Evolutionary conservation across 2,888 invertebrate genomes (phyloP), one percentile per base, ranked within the genome.

Genomic region (Dimorphilus gyrociliatus): DNA sequence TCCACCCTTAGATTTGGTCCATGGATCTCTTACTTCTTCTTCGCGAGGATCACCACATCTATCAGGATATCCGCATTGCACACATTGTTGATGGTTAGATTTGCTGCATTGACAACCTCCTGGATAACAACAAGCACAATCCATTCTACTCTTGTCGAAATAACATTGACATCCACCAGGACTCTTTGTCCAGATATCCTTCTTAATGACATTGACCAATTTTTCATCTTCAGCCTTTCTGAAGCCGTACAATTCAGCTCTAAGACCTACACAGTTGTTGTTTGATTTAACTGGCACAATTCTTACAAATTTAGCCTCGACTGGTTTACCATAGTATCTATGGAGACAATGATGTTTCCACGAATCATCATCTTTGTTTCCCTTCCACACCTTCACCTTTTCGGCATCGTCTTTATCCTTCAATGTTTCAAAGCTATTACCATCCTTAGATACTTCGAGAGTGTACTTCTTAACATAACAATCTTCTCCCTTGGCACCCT

Each of bases 41-140:
- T n/a, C n/a, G 8, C 7, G 13, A 15, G 12, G 38, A 16, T 27
- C 35, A 24, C 46, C 46, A 30, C 46, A 46, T 14, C 29, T 35
- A 12, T 28, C 24, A 12, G 35, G 23, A 14, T 38, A 26, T 5
- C 41, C 40, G 24, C 41, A 41, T 25, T 40, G 34, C 2, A 40
- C 39, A 29, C 46, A 46, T 32, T 44, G 44, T 13, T 39, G 36
- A 2, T 29, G 26, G 33, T 42, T 38, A 2, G 32, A 24, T 12
- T 25, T 19, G 4, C 37, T 32, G 31, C 46, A 46, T 23, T 46
- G 44, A 16, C 42, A 41, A 1, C 39, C 42, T 3, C 41, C 42
- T 7, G 24, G 33, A 23, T 42, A 41, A 35, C 46, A 46, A 24
- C 46, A 46, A 10, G 44, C 44, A 27, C 46, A 46, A 25, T 31